phyloP scores from a whole-genome alignment of 1,140 invertebrate genomes.

The Drusus annulatus region DNA sequence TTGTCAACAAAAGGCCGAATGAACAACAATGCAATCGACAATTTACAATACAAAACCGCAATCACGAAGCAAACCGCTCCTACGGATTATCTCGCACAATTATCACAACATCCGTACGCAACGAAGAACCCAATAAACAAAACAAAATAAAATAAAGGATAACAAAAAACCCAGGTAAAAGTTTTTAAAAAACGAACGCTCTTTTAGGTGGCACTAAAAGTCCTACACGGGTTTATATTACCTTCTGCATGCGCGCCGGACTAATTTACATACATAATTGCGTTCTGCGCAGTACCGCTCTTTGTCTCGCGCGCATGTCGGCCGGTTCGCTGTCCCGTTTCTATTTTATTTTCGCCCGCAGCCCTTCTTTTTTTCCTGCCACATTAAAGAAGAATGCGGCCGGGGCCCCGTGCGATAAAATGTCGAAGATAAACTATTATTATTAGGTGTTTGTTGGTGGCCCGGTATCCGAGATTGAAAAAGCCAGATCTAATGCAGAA shows the following conservation, averaged over 20 bases:
- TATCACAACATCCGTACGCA: slow-evolving; percentile 27
- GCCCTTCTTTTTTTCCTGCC: slow-evolving; percentile 50
- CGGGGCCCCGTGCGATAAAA: slow-evolving; percentile 19
- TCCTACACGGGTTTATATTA: not conserved
- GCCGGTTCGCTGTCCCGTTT: not conserved
- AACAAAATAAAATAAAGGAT: too few relatives aligned
- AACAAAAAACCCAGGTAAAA: slow-evolving; percentile 21
- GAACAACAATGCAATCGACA: too few relatives aligned
- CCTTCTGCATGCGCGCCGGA: slow-evolving; percentile 44
- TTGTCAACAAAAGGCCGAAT: too few relatives aligned
- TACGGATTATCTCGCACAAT: slow-evolving; percentile 3
- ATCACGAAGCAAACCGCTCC: not conserved
- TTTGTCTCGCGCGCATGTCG: not conserved
- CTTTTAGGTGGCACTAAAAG: slow-evolving; percentile 24
- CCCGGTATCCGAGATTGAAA: not conserved
- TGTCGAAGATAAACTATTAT: slow-evolving; percentile 14
- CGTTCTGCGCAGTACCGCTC: slow-evolving; percentile 41
- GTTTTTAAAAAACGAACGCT: not conserved
- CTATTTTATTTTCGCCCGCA: slow-evolving; percentile 41
- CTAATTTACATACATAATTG: slow-evolving; percentile 58
- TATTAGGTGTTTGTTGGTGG: not conserved
- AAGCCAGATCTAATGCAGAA: slow-evolving; percentile 15
- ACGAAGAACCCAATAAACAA: not conserved
- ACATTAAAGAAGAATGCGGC: slow-evolving; percentile 49
- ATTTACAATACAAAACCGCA: not conserved